These are phyloP conservation scores for Caenorhabditis uteleia DNA, from an alignment of 2,888 invertebrate genomes.

Conservation along the genomic window DNA sequence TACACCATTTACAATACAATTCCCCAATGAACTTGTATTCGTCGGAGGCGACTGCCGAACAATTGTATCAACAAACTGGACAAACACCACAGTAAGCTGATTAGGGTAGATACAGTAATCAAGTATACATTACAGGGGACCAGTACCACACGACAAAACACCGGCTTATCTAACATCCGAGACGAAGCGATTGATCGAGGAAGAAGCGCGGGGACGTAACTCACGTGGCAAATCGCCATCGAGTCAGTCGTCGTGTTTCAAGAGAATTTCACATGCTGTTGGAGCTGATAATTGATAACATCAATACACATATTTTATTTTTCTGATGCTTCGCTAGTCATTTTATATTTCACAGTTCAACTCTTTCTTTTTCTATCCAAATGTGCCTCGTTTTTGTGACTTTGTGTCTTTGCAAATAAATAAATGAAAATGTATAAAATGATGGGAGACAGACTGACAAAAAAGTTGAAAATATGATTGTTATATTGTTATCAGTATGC, in stretches of 20 bases:
- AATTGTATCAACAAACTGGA: slow-evolving; percentile 61
- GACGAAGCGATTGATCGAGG: slow-evolving; percentile 52
- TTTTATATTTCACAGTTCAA: neutral
- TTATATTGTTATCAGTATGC: no score
- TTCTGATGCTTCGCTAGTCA: neutral
- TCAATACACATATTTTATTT: no score
- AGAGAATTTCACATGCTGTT: slow-evolving; percentile 56
- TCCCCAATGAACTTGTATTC: slow-evolving; percentile 67
- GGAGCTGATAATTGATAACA: slow-evolving; percentile 33
- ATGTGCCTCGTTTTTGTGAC: no score
- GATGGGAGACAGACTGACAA: no score
- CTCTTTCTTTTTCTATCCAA: neutral
- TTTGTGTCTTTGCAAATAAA: no score
- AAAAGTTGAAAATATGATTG: no score
- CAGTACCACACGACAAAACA: slow-evolving; percentile 22
- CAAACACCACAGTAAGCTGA: slow-evolving; percentile 31
- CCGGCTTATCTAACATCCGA: slow-evolving; percentile 49
- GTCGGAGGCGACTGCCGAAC: slow-evolving; percentile 61
- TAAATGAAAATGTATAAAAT: no score
- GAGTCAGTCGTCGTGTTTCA: slow-evolving; percentile 58
- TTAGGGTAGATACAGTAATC: slow-evolving; percentile 2
- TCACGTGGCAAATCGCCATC: slow-evolving; percentile 51
- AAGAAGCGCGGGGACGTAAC: slow-evolving; percentile 46
- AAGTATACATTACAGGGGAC: no score
- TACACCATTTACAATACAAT: slow-evolving; percentile 66